Base-by-base conservation (phyloP, 37 sponge, comb jelly and placozoan species). In the Tethya wilhelma region DNA sequence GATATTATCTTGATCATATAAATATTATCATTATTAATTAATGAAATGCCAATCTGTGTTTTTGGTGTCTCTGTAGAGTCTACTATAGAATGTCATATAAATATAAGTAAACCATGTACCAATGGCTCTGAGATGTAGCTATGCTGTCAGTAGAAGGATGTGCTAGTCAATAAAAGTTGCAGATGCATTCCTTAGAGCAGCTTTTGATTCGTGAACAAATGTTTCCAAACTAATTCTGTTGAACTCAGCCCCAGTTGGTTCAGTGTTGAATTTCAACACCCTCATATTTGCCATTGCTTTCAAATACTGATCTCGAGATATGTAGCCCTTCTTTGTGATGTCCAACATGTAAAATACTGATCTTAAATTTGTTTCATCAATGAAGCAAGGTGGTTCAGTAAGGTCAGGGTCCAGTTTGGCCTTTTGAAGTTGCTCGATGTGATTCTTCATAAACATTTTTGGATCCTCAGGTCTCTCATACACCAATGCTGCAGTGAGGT, bases 291-390 rank as follows among this genome's bases (percentile, higher is more conserved):
- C 44, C 95, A 95, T 95, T n/a, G 91, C 95, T 25, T 80, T 71
- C 31, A 78, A 45, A 63, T 97, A 97, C 87, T 97, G 95, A 46
- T 83, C 88, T 17, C 55, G 55, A 31, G 60, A 83, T 22, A 97
- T 94, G 55, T 77, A 64, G 33, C 98, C 98, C 7, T 71, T 82
- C 58, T 80, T 80, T 8, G 93, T 83, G 25, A 91, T 81, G 77
- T 97, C 98, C 75, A 97, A 46, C 98, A 94, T 97, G 25, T 86
- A 73, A 69, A 85, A 97, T 11, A 97, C 68, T 12, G 95, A 91
- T 45, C 60, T 39, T 14, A 97, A 65, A 64, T 97, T 97, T 7
- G 87, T 80, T 38, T 91, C 90, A 56, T 93, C 90, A 19, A 97
- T 40, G 37, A 94, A 79, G 31, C 69, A 73, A 4, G 95, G 98